Evolutionary conservation across 2,797 vertebrate species (phyloP), one percentile per base, ranked within the genome.

Genomic region (Peromyscus melanophrys): DNA sequence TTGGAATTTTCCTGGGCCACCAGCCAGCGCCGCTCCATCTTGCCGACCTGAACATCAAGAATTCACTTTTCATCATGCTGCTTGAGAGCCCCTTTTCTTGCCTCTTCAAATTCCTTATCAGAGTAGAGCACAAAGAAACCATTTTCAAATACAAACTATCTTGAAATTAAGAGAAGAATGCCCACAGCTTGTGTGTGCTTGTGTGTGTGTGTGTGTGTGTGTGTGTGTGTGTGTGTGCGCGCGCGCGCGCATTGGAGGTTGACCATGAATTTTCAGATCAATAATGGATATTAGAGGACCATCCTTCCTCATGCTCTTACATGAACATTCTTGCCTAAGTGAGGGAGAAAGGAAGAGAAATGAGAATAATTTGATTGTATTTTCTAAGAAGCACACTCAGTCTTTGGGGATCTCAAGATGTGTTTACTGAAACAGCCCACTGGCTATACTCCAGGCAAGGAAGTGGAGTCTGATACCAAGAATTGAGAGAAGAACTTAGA

Each of bases 1-100:
- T 76, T 95, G 89, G 94, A 97, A 96, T 94, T 89, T 97, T 97
- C 95, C 97, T 92, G 96, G 97, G 96, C 97, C 86, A 55, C 85
- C 75, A 88, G 96, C 96, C 97, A 97, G 86, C 65, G 46, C 75
- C 25, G 90, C 91, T 93, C 96, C 94, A 90, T 94, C 85, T 94
- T 65, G 78, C 87, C 0, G 8, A 80, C 90, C 67, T 61, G 67
- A 88, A 63, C 96, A 69, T 80, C 43, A 78, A 89, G 92, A 89
- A 59, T 75, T 89, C n/a, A 46, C 67, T 95, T 97, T 97, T 77
- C 67, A 84, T 88, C 73, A 2, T 0, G 3, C 87, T 55, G 12
- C 94, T 37, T 2, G 37, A 93, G 93, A 94, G 76, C 76, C 81
- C 87, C 69, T 49, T 69, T 69, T 85, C 43, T 63, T 86, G 85